phyloP scores from a whole-genome alignment of 2,888 invertebrate genomes.

The Cremastinae sp. region DNA sequence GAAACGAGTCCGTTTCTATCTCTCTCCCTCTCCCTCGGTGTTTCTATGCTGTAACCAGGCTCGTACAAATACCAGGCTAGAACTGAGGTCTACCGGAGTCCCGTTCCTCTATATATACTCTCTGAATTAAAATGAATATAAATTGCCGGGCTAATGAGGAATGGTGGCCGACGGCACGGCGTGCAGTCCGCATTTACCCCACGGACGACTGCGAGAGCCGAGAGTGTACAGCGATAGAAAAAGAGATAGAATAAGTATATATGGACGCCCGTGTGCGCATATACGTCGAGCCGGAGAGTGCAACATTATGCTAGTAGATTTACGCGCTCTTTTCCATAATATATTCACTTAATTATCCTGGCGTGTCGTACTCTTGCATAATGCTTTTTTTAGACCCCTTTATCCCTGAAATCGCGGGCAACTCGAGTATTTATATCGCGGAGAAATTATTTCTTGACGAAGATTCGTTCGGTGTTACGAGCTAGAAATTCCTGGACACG shows the following conservation, averaged over 20 bases:
- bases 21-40: neutral
- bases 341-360: conserved; percentile 57
- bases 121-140: conserved; percentile 62
- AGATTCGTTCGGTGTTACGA: too few species aligned
- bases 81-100: conserved; percentile 34
- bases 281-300: neutral
- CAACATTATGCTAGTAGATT: conserved; percentile 59
- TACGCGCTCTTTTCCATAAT: conserved; percentile 59
- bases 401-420: neutral
- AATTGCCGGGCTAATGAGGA: conserved; percentile 61
- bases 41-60: conserved; percentile 13
- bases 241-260: conserved; percentile 1
- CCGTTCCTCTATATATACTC: conserved; percentile 26
- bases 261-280: neutral
- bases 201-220: conserved; percentile 24
- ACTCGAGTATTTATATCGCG: neutral
- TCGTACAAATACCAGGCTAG: conserved; percentile 39
- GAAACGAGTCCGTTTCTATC: neutral
- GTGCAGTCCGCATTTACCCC: conserved; percentile 33
- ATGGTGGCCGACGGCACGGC: conserved; percentile 50
- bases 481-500: too few species aligned
- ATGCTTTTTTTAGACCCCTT: conserved; percentile 7
- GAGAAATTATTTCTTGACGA: neutral
- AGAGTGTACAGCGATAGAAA: conserved; percentile 15
- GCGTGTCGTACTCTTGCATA: conserved; percentile 50